Conservation (phyloP, 2,113 vertebrate species). For the Pagrus major region DNA sequence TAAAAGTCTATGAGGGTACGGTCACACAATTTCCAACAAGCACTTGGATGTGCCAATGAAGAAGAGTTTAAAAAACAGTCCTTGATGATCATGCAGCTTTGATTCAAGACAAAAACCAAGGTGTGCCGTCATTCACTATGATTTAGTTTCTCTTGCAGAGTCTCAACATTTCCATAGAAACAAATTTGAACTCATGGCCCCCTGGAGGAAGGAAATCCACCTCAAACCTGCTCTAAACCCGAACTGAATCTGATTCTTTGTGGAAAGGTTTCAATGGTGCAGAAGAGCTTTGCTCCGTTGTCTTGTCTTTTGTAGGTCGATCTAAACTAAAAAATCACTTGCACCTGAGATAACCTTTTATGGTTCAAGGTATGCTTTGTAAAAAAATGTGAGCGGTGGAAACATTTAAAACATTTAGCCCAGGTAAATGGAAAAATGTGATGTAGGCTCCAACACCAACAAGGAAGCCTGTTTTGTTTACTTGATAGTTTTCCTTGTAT, state of each 20-base stretch:
- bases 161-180: background rate
- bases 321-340: background rate
- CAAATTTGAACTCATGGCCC: background rate
- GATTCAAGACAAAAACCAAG: background rate
- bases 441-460: background rate
- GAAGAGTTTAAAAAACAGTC: background rate
- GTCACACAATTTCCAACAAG: background rate
- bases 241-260: too few species aligned
- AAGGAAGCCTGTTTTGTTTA: background rate
- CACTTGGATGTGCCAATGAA: background rate
- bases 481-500: background rate
- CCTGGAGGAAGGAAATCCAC: background rate
- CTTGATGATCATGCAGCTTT: background rate
- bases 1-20: too few species aligned
- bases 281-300: too few species aligned
- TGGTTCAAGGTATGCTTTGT: too few species aligned
- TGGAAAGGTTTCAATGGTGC: background rate
- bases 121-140: background rate
- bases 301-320: too few species aligned
- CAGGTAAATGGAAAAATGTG: background rate
- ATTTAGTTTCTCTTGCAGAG: background rate
- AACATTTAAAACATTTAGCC: too few species aligned
- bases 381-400: too few species aligned
- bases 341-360: background rate
- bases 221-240: background rate